Percentiles rank a stretch among this genome's conserved stretches.
These are phyloP conservation scores for Leptinotarsa lineolata DNA, from an alignment of 1,140 invertebrate genomes.

Conservation along the genomic window DNA sequence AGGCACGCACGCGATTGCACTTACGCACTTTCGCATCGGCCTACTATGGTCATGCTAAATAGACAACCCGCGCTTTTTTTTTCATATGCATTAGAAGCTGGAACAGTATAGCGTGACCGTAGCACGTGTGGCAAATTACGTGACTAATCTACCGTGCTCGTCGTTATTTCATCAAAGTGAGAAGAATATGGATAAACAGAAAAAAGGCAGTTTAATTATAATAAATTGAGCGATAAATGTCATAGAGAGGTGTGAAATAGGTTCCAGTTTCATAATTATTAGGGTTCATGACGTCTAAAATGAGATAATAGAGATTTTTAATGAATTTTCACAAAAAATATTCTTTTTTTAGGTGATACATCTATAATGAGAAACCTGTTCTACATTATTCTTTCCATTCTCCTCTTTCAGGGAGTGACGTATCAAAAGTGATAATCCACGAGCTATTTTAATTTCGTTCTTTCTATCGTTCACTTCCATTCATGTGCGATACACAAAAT, in stretches of 20 bases:
- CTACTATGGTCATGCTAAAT: not conserved
- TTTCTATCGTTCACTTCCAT: no score
- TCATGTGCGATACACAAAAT: no score
- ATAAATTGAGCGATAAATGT: not conserved
- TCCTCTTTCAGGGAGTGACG: no score
- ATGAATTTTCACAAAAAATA: no score
- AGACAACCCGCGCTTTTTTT: no score
- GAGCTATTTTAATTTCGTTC: no score
- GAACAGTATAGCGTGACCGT: constrained; percentile 26
- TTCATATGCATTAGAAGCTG: not conserved
- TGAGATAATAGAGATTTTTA: no score
- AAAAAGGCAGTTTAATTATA: not conserved
- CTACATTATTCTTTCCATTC: no score
- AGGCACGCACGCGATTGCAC: constrained; percentile 6
- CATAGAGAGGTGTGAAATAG: not conserved
- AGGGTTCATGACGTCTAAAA: no score
- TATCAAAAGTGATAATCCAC: no score
- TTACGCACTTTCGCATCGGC: constrained; percentile 28
- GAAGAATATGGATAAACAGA: not conserved
- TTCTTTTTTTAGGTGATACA: no score
- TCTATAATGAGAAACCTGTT: no score
- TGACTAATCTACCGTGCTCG: not conserved
- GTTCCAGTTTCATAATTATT: not conserved
- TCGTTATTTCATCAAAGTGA: constrained; percentile 5
- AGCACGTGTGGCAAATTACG: constrained; percentile 34